Evolutionary conservation across 1,140 invertebrate species (phyloP).

Genomic region (Saccostrea echinata): DNA sequence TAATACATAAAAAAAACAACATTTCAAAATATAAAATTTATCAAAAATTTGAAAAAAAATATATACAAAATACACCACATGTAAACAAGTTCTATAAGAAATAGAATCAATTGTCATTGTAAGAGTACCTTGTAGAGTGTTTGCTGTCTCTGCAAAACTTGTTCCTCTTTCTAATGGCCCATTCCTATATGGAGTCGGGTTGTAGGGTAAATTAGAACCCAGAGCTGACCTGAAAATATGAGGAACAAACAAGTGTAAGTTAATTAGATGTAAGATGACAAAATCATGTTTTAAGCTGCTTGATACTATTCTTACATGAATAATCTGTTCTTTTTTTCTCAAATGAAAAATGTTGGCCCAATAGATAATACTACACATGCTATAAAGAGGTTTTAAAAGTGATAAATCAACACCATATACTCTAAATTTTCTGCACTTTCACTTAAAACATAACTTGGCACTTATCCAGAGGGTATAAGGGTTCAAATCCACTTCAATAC

Average conservation of each 20-base stretch:
- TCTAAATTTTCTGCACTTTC: no score
- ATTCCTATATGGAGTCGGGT: conserved; percentile 7
- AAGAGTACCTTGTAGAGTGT: conserved; percentile 1
- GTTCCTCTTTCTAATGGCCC: neutral
- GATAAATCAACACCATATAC: no score
- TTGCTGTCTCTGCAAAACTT: neutral
- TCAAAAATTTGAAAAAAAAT: neutral
- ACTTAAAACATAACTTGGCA: no score
- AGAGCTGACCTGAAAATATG: neutral
- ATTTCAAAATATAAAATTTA: neutral
- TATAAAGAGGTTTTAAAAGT: no score
- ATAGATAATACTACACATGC: no score
- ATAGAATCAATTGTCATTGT: neutral
- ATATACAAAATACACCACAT: neutral
- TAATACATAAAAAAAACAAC: neutral
- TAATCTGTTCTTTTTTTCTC: no score
- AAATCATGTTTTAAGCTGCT: no score
- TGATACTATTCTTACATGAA: no score
- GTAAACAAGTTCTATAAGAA: neutral
- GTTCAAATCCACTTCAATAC: no score
- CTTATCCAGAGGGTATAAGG: no score
- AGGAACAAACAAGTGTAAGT: neutral
- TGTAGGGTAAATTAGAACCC: conserved; percentile 27
- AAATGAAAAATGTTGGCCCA: no score
- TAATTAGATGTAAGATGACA: no score